Evolutionary conservation across 2,888 invertebrate species (phyloP), one percentile per base, ranked within the genome.

Genomic region (Synergus gifuensis): DNA sequence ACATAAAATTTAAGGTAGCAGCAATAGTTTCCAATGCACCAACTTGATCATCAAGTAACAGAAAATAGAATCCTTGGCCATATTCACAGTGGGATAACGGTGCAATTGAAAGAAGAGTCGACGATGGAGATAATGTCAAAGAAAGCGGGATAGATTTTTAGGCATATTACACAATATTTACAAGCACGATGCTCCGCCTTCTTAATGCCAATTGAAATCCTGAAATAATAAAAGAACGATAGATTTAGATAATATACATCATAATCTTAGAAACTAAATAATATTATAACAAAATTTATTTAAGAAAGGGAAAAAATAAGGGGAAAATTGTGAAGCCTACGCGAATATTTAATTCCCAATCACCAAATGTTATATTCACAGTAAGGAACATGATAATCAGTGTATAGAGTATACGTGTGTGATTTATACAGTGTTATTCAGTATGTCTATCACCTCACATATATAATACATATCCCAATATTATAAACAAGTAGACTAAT

Each of bases 151-250:
- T 76, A 63, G 69, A 78, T 69, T 89, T 85, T 85, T 90, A 90
- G 89, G 90, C 90, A 90, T 91, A 90, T 90, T 90, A 90, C 89
- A 91, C 89, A 88, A 79, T 91, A 91, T 91, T 86, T 91, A 91
- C 91, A 91, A 89, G 86, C 81, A 87, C 85, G 85, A 82, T 84
- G 85, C 85, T 87, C 82, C 85, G 62, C 84, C 82, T 81, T 83
- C 85, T 83, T 83, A 85, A 84, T 87, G 85, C 87, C 87, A 88
- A 83, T 87, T 87, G 79, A 84, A 87, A 78, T 90, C 88, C 91
- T 91, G 88, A 12, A 90, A 91, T 78, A 84, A n/a, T 78, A 77
- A 73, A 67, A 76, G 54, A 18, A 49, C 66, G 28, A 44, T 14
- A 4, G 28, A 62, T 62, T 62, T 28, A 62, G 5, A 22, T 12